Base-by-base conservation (phyloP, 2,113 vertebrate species). In the Ageneiosus marmoratus region DNA sequence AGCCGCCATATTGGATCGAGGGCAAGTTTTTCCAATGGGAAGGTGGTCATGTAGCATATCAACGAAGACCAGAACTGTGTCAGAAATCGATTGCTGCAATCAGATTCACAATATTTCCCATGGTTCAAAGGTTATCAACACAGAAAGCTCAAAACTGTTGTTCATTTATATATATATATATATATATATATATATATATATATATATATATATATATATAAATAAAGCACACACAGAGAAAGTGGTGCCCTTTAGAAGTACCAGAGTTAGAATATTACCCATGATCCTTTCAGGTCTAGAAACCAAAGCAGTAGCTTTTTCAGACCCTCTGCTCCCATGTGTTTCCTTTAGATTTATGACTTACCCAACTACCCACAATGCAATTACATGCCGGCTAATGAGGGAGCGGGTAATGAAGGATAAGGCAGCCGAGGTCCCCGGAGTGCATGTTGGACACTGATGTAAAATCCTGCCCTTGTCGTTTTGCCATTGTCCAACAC, bases 321-420 rank as follows among this genome's bases (percentile, higher is more conserved):
- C 70, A 4, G 12, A 63, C 46, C 56, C 58, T 82, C 70, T 58
- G 1, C 46, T 46, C 70, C 15, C 69, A 16, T 48, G 83, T 15
- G 50, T 41, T 76, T 79, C 20, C 15, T 56, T 12, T 13, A 76
- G 46, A 89, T 81, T 85, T 80, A 85, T 79, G 18, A 80, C 82
- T 73, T 81, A 51, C 77, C 87, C 83, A 82, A 83, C 86, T 80
- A 86, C 76, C 83, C 81, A 80, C 70, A 76, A 65, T 80, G 83
- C 81, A 85, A 83, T 88, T 87, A 82, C 83, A 79, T 41, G 75
- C 77, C 15, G 22, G 56, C 73, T 87, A 89, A 86, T 84, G 86
- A 87, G 79, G 77, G 34, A 65, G 67, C 79, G 11, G 83, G 76
- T 88, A 86, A 87, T 88, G 74, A 85, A 86, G 48, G 56, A 85